Evolutionary conservation across 2,888 invertebrate genomes (phyloP), one percentile per base, ranked within the genome.

Genomic region (Tryphoninae sp.): DNA sequence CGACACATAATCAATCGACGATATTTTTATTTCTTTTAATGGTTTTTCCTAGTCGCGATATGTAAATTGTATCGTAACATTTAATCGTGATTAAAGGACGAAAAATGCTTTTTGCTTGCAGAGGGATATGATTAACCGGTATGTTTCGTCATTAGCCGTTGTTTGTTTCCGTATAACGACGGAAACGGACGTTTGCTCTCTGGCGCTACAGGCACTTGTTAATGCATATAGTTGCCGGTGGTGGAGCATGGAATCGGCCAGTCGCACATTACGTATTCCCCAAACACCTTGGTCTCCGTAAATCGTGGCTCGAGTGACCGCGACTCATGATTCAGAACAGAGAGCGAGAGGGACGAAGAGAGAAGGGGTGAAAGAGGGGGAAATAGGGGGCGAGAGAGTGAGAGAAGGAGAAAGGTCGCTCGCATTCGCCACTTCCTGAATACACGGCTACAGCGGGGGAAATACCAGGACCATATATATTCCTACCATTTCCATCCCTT

Each of bases 201-300:
- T 49, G 19, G 33, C 80, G 49, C 64, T 51, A 22, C 22, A 67
- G 74, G 67, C 51, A 80, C 69, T 82, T 76, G 82, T 80, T 75
- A 84, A 83, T 80, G 80, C 74, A 83, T 80, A 76, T 74, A 72
- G 69, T 71, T 80, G 82, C 83, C 69, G 58, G 77, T 68, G 26
- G 68, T 64, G 49, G 73, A 53, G 22, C 77, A 82, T 80, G 86
- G 84, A 85, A 88, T 86, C 84, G 84, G 81, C 62, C 82, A 82
- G 81, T 75, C 83, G 82, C 80, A 85, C 86, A 86, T 87, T 86
- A 87, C 83, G 83, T 84, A 88, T 89, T 89, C 89, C 86, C 86
- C 86, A 87, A 87, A 88, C 86, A 87, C 85, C 86, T 85, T 75
- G 84, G 87, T 80, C 86, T 86, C 86, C 87, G 86, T 89, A 89